phyloP scores from a whole-genome alignment of 2,113 vertebrate genomes.

The Stomatorhinus ivindoensis region DNA sequence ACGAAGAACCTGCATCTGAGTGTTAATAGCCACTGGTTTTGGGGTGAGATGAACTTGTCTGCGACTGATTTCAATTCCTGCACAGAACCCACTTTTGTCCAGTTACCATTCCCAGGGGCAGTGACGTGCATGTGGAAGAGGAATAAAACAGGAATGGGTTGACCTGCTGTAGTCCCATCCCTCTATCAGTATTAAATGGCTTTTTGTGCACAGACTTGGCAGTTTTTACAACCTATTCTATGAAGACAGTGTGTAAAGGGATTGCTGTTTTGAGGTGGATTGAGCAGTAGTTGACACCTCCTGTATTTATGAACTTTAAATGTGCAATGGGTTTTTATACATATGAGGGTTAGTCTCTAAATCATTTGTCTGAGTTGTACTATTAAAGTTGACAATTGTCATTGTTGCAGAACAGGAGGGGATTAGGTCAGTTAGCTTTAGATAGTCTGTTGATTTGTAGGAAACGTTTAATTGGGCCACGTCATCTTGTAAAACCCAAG shows the following conservation, averaged over 20 bases:
- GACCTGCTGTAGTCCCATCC: slow-evolving; percentile 10
- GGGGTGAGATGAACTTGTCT: neutral
- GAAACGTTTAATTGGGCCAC: slow-evolving; percentile 92
- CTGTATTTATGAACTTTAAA: slow-evolving; percentile 53
- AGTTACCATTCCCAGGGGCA: slow-evolving; percentile 70
- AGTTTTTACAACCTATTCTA: slow-evolving; percentile 61
- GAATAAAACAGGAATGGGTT: slow-evolving; percentile 18
- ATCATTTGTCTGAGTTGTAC: slow-evolving; percentile 70
- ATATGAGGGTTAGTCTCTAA: slow-evolving; percentile 52
- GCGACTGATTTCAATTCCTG: slow-evolving; percentile 43
- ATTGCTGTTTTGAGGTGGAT: neutral
- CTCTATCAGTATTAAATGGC: slow-evolving; percentile 74
- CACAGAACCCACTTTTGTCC: slow-evolving; percentile 50
- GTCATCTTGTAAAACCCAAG: slow-evolving; percentile 95
- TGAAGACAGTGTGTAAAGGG: slow-evolving; percentile 38
- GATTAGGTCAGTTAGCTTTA: slow-evolving; percentile 73
- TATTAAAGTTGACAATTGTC: slow-evolving; percentile 74
- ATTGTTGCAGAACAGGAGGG: slow-evolving; percentile 63
- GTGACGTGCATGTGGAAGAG: slow-evolving; percentile 38
- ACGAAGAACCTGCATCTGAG: slow-evolving; percentile 47
- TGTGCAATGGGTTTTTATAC: slow-evolving; percentile 61
- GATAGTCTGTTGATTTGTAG: slow-evolving; percentile 77
- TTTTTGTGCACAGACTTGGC: slow-evolving; percentile 48
- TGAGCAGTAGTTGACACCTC: slow-evolving; percentile 38
- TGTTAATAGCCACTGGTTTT: slow-evolving; percentile 55